Percentiles rank a stretch among this genome's conserved stretches.
These are phyloP conservation scores for Hirudinaria manillensis DNA, from an alignment of 2,888 invertebrate species.

Conservation along the genomic window DNA sequence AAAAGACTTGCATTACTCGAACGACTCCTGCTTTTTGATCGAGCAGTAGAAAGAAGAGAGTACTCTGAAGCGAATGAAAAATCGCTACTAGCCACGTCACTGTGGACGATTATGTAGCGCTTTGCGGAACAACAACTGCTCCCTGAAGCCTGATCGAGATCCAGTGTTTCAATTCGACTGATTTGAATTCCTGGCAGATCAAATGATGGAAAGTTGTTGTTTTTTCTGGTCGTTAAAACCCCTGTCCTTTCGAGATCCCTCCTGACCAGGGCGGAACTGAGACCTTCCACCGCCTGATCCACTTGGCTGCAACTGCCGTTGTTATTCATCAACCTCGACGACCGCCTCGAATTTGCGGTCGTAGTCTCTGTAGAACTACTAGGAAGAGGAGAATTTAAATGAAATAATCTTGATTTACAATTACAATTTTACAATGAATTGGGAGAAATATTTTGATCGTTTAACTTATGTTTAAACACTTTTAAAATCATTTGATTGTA, in stretches of 20 bases:
- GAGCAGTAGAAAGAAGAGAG: constrained; percentile 37
- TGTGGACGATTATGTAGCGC: constrained; percentile 38
- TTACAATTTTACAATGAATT: no score
- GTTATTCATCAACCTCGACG: background rate
- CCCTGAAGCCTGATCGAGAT: constrained; percentile 34
- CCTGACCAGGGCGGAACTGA: constrained; percentile 24
- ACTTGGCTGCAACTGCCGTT: constrained; percentile 5
- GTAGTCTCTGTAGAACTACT: constrained; percentile 14
- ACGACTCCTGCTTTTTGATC: constrained; percentile 37
- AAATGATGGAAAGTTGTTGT: constrained; percentile 31
- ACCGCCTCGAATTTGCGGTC: constrained; percentile 14
- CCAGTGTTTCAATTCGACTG: constrained; percentile 41
- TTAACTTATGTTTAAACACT: no score
- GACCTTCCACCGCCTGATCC: constrained; percentile 32
- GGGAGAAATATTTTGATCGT: no score
- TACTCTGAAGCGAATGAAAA: constrained; percentile 40
- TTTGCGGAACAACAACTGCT: constrained; percentile 27
- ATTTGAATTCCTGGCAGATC: constrained; percentile 40
- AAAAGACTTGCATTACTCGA: constrained; percentile 40
- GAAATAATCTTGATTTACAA: no score
- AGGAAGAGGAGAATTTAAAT: background rate
- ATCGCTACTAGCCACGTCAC: constrained; percentile 37
- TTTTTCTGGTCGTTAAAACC: background rate
- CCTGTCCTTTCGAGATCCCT: constrained; percentile 20
- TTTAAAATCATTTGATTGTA: no score